These are phyloP conservation scores for Hydrochoerus hydrochaeris DNA, from an alignment of 2,113 vertebrate species.

Conservation along the genomic window DNA sequence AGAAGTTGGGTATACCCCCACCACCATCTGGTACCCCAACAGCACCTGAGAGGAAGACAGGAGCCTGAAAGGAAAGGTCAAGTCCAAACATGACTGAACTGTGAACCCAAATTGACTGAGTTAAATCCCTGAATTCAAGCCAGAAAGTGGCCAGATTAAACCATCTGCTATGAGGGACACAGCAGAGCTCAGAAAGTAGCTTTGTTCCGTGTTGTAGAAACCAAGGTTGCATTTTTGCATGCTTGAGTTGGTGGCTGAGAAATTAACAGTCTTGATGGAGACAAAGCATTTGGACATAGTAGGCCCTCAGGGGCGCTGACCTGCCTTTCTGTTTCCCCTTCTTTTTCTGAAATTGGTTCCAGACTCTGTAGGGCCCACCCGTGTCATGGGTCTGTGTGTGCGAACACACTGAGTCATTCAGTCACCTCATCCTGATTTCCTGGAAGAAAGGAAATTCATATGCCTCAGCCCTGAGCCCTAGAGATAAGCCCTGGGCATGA, in stretches of 20 bases:
- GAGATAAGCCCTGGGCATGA: neutral
- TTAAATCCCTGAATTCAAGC: too few species aligned
- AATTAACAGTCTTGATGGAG: neutral
- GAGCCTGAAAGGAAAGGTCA: neutral
- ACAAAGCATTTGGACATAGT: neutral
- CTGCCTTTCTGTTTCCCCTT: neutral
- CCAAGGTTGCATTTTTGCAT: neutral
- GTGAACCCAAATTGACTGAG: neutral
- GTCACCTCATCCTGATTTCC: neutral
- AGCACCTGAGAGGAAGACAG: neutral
- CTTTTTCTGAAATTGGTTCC: neutral
- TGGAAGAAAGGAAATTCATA: neutral
- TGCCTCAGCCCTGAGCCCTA: neutral
- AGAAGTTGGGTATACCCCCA: neutral
- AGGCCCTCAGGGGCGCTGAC: neutral
- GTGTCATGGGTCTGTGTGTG: neutral
- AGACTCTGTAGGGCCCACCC: accelerated
- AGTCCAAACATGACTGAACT: neutral
- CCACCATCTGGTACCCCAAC: neutral
- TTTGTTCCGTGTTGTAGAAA: neutral
- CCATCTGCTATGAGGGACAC: accelerated
- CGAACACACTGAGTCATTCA: accelerated
- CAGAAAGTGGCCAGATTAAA: neutral
- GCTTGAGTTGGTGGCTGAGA: neutral
- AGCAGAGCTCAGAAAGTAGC: neutral